These are phyloP conservation scores for Alosa alosa DNA, from an alignment of 2,113 vertebrate genomes.

Conservation along the genomic window DNA sequence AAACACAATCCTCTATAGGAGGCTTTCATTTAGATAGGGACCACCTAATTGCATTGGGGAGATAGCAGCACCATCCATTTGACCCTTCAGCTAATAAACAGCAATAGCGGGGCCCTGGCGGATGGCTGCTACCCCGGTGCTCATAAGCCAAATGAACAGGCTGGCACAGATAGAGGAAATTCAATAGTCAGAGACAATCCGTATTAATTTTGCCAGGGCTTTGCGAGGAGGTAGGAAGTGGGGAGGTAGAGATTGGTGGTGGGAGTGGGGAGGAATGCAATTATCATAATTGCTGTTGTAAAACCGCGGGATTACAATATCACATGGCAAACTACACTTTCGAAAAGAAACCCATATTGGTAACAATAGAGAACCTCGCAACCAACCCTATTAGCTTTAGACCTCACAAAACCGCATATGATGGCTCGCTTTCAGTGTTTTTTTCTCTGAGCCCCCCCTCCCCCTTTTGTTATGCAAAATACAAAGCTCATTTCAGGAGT, in stretches of 20 bases:
- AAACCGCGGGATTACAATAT: conserved; percentile 58
- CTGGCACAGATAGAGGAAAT: conserved; percentile 47
- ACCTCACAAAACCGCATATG: neutral
- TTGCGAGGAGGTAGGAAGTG: neutral
- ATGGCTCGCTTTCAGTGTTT: neutral
- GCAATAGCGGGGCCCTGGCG: neutral
- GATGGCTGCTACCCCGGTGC: conserved; percentile 46
- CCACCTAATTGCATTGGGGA: conserved; percentile 64
- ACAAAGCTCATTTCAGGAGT: neutral
- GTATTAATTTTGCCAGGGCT: conserved; percentile 50
- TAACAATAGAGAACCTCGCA: neutral
- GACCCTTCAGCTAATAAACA: conserved; percentile 61
- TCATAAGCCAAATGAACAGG: conserved; percentile 43
- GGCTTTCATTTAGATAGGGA: conserved; percentile 50
- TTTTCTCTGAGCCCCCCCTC: neutral
- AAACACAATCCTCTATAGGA: conserved; percentile 50
- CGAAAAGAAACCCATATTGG: neutral
- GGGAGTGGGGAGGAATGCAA: conserved; percentile 50
- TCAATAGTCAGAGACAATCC: conserved; percentile 57
- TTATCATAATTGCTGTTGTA: conserved; percentile 65
- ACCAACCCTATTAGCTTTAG: neutral
- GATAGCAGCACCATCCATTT: conserved; percentile 55
- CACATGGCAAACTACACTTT: conserved; percentile 55
- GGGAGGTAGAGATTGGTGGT: conserved; percentile 21
- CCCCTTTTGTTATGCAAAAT: neutral